phyloP scores from a whole-genome alignment of 2,888 invertebrate genomes.

The Tipula lateralis region DNA sequence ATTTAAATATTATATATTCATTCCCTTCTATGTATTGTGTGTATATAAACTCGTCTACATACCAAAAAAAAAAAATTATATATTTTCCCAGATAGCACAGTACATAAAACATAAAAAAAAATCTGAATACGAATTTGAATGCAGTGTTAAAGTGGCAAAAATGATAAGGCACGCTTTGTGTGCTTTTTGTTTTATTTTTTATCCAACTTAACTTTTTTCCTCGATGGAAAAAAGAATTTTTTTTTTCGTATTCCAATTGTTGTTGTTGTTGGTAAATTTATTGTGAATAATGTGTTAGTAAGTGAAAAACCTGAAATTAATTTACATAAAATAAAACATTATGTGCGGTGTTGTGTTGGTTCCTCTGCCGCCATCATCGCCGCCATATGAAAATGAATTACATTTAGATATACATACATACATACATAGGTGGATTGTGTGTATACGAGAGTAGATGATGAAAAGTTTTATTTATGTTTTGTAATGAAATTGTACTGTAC shows the following conservation, averaged over 20 bases:
- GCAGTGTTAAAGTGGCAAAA: constrained; percentile 35
- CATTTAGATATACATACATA: not conserved
- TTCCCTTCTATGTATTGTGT: not conserved
- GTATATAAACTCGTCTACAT: not conserved
- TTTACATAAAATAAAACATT: not conserved
- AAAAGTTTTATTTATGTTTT: not conserved
- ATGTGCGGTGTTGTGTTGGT: not conserved
- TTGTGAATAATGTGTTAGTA: constrained; percentile 19
- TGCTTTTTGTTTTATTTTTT: not conserved
- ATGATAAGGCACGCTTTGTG: constrained; percentile 37
- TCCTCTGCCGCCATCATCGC: not conserved
- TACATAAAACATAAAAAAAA: not conserved
- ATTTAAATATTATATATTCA: not conserved
- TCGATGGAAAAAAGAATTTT: not conserved
- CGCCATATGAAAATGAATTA: not conserved
- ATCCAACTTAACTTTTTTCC: constrained; percentile 1
- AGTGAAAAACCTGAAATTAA: constrained; percentile 24
- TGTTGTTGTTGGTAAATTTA: not conserved
- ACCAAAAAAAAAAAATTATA: not conserved
- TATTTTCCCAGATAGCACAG: constrained; percentile 5
- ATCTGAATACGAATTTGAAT: not conserved
- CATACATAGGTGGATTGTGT: not conserved
- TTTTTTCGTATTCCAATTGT: not conserved
- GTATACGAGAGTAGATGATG: not conserved
- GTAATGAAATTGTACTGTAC: constrained; percentile 1